Evolutionary conservation across 2,888 invertebrate genomes (phyloP), one percentile per base, ranked within the genome.

Genomic region (Mythimna vitellina): DNA sequence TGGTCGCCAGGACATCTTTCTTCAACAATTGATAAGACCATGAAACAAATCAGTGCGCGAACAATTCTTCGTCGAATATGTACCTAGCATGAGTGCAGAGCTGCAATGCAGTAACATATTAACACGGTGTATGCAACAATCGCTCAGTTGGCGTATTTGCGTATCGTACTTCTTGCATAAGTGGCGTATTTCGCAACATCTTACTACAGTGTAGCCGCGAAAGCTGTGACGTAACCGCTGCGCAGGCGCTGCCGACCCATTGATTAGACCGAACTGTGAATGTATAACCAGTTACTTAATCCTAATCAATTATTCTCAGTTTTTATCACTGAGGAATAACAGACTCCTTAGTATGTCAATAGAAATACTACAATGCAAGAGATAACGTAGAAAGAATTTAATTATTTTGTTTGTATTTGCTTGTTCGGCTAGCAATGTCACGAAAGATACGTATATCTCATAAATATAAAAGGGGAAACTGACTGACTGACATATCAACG

Each of bases 191-290:
- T 95, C 94, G 93, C 94, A 95, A 95, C 89, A 84, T 83, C 84
- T 87, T 86, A 88, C 88, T 90, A 93, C 92, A 90, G 89, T 86
- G 91, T 89, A 89, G 89, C 86, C 91, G 92, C 92, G 95, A 96
- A 96, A 95, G 95, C 91, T 87, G 87, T 96, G 94, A 95, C 92
- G 95, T 92, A 96, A 96, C 84, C 86, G 65, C 65, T 78, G 86
- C 87, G 84, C 91, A 65, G 81, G 88, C 90, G 88, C 92, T 85
- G 84, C 89, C 76, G 76, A 76, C 87, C 94, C 96, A 96, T 96
- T 96, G 94, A 96, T 95, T 95, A 95, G 92, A 91, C 88, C 72
- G 76, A 83, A 80, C 87, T 86, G 91, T 93, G 92, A 94, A 94
- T 94, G 94, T 93, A 46, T 46, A 93, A 92, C 91, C 86, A 86